Conservation (phyloP, 2,797 vertebrate species). For the Liasis olivaceus region DNA sequence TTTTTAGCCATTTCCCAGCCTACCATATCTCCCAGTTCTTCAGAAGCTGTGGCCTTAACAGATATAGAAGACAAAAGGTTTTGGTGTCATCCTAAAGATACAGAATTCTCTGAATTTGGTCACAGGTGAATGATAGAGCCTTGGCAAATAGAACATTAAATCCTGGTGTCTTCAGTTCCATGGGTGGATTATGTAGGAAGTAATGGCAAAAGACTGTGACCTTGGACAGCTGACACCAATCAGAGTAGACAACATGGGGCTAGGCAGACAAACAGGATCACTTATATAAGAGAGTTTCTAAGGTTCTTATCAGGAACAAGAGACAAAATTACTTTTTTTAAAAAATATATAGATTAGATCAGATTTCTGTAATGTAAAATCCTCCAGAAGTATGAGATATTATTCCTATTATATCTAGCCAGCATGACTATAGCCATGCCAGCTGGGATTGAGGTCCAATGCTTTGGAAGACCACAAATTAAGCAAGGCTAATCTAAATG, state of each 20-base stretch:
- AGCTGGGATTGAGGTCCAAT: background rate
- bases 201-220: background rate
- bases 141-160: background rate
- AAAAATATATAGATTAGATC: background rate
- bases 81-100: background rate
- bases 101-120: background rate
- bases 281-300: background rate
- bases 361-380: background rate
- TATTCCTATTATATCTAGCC: background rate
- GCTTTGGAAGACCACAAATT: background rate
- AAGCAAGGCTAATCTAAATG: background rate
- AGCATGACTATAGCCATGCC: background rate
- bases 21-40: background rate
- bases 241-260: background rate
- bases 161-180: background rate
- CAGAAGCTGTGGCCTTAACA: background rate
- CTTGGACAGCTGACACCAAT: background rate
- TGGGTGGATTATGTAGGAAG: background rate
- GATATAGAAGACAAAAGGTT: background rate
- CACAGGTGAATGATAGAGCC: background rate
- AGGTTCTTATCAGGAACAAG: background rate
- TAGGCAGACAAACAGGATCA: background rate
- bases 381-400: background rate
- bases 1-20: background rate
- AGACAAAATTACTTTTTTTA: background rate